Base-by-base conservation (phyloP, 2,888 invertebrate species). In the Sphinx pinastri region DNA sequence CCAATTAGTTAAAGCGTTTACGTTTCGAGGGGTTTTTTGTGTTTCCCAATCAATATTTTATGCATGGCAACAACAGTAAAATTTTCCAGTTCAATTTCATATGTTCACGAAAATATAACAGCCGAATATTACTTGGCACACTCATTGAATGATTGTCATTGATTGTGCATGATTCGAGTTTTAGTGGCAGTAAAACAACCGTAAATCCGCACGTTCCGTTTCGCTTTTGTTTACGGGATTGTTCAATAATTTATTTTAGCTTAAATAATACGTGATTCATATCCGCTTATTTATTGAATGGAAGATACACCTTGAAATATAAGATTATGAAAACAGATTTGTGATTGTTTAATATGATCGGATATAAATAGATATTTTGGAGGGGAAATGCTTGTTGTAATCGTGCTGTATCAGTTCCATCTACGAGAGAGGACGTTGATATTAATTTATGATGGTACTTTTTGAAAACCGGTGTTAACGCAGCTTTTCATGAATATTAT, bases 61-160 rank as follows among this genome's bases (percentile, higher is more conserved):
- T 60, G n/a, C 54, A 54, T 52, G 12, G 54, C n/a, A 67, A 67
- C 38, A 11, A 67, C 38, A 38, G 38, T 6, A 67, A 47, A 60
- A 47, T 11, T 7, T 14, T 54, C 25, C 67, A 67, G 51, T 38
- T 31, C 6, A 25, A 52, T 47, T 49, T 67, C 45, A 67, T 45
- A 69, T 70, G 74, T 75, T 76, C 70, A 76, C 73, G 52, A 76
- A 79, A 78, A 77, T 73, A 73, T 76, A 78, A 74, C 74, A 72
- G 74, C 70, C 69, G 70, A 77, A 74, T 77, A 80, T 79, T 75
- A 74, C 73, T 77, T 79, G 73, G 73, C 77, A 78, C 72, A 79
- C 78, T 77, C 74, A 75, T 76, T 79, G 78, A 79, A 81, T 81
- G 82, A 83, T 84, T 84, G 82, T 83, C 84, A 81, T 81, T 83